phyloP scores from a whole-genome alignment of 2,888 invertebrate genomes.

The Cheilosia soror region DNA sequence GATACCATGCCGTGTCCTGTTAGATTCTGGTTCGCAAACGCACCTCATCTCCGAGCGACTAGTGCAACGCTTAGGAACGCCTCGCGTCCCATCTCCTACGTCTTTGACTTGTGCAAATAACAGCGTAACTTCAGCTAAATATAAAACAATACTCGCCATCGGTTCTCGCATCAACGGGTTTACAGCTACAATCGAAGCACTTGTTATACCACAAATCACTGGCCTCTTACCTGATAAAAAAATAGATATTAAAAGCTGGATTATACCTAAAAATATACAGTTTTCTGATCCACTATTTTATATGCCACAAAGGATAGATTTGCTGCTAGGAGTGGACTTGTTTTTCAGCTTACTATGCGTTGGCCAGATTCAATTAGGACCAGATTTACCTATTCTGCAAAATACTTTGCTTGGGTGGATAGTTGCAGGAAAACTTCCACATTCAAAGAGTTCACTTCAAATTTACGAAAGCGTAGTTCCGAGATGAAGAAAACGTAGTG shows the following conservation, averaged over 20 bases:
- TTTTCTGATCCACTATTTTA: slow-evolving; percentile 48
- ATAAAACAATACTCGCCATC: slow-evolving; percentile 3
- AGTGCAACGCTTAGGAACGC: slow-evolving; percentile 3
- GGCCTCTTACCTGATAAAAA: slow-evolving; percentile 40
- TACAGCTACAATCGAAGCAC: slow-evolving; percentile 37
- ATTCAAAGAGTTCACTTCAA: too few relatives aligned
- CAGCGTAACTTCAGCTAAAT: slow-evolving; percentile 6
- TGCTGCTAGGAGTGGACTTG: slow-evolving; percentile 49
- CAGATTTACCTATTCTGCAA: slow-evolving; percentile 33
- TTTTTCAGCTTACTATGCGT: slow-evolving; percentile 38
- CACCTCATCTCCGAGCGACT: slow-evolving; percentile 32
- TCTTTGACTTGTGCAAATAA: slow-evolving; percentile 13
- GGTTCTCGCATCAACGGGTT: slow-evolving; percentile 28
- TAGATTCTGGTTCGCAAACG: slow-evolving; percentile 37
- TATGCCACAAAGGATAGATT: slow-evolving; percentile 43
- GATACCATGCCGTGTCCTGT: slow-evolving; percentile 33
- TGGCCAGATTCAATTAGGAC: slow-evolving; percentile 49
- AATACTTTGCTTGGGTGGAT: slow-evolving; percentile 60
- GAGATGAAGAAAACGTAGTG: too few relatives aligned
- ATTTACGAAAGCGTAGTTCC: too few relatives aligned
- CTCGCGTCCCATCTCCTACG: background rate
- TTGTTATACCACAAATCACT: slow-evolving; percentile 47
- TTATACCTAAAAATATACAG: slow-evolving; percentile 34
- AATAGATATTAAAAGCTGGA: slow-evolving; percentile 26
- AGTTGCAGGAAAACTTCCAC: slow-evolving; percentile 47